Conservation (phyloP, 2,113 vertebrate genomes). For the Apus apus region DNA sequence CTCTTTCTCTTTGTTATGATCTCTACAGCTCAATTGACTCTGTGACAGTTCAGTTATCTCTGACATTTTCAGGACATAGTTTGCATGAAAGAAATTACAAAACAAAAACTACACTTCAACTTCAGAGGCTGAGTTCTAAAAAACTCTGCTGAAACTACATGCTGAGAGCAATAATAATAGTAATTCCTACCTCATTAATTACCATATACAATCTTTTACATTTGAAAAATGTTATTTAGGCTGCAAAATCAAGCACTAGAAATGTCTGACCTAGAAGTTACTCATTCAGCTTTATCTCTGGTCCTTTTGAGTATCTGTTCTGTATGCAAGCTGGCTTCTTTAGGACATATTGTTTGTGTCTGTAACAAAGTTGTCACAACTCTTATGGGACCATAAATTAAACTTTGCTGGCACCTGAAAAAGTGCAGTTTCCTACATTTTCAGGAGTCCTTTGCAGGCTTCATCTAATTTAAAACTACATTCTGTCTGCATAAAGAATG, state of each 20-base stretch:
- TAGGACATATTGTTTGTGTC: not conserved
- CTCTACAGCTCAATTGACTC: not conserved
- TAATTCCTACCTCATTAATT: conserved; percentile 25
- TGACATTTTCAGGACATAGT: conserved; percentile 40
- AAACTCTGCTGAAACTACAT: not conserved
- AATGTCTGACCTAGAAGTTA: not conserved
- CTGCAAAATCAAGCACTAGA: not conserved
- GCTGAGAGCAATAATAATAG: not conserved
- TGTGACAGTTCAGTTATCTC: conserved; percentile 36
- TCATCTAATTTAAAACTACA: not conserved
- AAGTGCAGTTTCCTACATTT: not conserved
- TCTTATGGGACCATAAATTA: not conserved
- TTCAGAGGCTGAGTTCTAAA: not conserved
- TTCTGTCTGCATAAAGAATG: not conserved
- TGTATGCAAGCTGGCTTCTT: not conserved
- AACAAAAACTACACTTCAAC: not conserved
- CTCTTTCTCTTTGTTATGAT: not conserved
- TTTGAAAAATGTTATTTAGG: not conserved
- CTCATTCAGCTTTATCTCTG: not conserved
- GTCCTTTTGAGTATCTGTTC: not conserved
- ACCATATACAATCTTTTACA: not conserved
- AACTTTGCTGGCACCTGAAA: not conserved
- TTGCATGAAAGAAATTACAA: conserved; percentile 42
- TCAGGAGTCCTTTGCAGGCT: not conserved
- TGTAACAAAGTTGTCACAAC: not conserved